These are phyloP conservation scores for Phainopepla nitens DNA, from an alignment of 2,113 vertebrate species.

Conservation along the genomic window DNA sequence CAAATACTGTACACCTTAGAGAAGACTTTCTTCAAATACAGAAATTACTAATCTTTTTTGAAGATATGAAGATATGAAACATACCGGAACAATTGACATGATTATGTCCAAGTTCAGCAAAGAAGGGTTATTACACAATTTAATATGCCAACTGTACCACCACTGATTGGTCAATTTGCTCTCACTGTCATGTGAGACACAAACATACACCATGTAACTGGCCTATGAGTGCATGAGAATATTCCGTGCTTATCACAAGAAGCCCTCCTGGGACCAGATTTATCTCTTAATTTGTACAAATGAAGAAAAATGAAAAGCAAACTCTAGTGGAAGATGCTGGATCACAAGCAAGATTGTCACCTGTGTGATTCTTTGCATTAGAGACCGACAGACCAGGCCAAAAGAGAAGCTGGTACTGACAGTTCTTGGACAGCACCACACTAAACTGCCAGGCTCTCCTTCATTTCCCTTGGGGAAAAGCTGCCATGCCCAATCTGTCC, in stretches of 20 bases:
- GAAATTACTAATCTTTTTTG: not conserved
- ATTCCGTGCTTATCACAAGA: not conserved
- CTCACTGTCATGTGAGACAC: not conserved
- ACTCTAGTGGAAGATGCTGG: not conserved
- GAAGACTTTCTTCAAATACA: not conserved
- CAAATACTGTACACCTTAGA: not conserved
- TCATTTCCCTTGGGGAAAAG: not conserved
- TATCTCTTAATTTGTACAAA: not conserved
- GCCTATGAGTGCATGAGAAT: not conserved
- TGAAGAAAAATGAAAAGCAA: not conserved
- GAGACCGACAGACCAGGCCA: not conserved
- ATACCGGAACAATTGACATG: fast-evolving
- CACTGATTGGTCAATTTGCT: not conserved
- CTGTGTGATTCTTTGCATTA: fast-evolving
- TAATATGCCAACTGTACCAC: not conserved
- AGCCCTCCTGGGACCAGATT: not conserved
- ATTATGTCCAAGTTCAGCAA: not conserved
- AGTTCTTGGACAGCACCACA: not conserved
- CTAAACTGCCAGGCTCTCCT: not conserved
- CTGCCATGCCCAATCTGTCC: not conserved
- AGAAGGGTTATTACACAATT: not conserved
- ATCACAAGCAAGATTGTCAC: not conserved
- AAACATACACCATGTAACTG: not conserved
- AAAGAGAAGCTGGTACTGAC: not conserved
- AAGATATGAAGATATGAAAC: not conserved